phyloP scores from a whole-genome alignment of 2,113 vertebrate species.

The Brachyhypopomus gauderio region DNA sequence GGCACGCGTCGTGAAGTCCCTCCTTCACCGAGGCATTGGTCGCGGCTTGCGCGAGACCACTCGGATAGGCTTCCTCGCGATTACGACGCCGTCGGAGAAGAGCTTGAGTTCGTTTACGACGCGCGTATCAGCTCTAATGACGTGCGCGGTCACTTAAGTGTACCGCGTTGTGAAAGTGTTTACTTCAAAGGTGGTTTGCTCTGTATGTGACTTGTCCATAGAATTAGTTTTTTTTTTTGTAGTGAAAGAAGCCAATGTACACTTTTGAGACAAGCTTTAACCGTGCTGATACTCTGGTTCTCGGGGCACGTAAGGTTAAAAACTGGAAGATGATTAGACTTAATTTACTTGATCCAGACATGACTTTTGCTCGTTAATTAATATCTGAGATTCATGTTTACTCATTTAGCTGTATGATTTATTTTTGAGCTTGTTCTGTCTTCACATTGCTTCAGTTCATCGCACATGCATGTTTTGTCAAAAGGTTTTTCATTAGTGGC shows the following conservation, averaged over 20 bases:
- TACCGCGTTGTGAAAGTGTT: background rate
- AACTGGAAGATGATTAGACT: constrained; percentile 3
- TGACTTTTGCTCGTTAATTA: constrained; percentile 10
- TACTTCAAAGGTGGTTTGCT: background rate
- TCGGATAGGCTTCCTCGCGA: constrained; percentile 41
- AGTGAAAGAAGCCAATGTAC: background rate
- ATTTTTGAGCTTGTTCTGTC: background rate
- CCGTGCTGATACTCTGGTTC: background rate
- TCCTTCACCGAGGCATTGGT: constrained; percentile 69
- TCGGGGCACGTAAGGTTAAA: background rate
- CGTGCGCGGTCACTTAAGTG: background rate
- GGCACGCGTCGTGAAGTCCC: constrained; percentile 66
- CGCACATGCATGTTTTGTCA: background rate
- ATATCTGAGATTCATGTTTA: constrained; percentile 10
- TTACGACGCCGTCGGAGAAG: constrained; percentile 47
- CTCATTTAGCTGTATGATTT: constrained; percentile 8
- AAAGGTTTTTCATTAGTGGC: constrained; percentile 34
- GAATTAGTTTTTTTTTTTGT: background rate
- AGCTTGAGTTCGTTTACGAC: too few species aligned
- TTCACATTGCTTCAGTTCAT: constrained; percentile 7
- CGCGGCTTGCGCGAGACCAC: constrained; percentile 47
- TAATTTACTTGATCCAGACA: constrained; percentile 4
- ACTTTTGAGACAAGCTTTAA: background rate
- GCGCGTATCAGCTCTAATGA: background rate
- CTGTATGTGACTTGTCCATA: background rate